A percentile compares a stretch with the other conserved stretches of the same genome.
phyloP scores from a whole-genome alignment of 2,797 vertebrate genomes.

The Pelochelys cantorii region DNA sequence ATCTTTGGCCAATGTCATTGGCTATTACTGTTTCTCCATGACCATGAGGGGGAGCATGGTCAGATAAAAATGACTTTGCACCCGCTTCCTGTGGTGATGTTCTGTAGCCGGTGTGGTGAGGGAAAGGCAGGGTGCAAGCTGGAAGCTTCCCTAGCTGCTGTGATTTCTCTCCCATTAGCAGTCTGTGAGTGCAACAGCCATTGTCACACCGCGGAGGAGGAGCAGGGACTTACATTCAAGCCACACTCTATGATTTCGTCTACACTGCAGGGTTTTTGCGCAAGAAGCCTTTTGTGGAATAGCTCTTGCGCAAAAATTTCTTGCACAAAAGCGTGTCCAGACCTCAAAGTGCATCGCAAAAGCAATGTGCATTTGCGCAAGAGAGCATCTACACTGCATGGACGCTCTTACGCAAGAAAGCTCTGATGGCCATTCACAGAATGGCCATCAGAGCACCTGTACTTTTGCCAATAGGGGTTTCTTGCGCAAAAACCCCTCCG shows the following conservation, averaged over 20 bases:
- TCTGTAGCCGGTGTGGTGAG: background rate
- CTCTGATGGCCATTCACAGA: too few relatives aligned
- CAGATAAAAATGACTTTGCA: background rate
- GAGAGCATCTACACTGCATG: too few relatives aligned
- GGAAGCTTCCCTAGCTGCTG: background rate
- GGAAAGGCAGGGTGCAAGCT: background rate
- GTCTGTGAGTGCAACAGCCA: background rate
- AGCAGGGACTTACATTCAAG: background rate
- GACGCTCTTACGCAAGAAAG: too few relatives aligned
- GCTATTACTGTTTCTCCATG: background rate
- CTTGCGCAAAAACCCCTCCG: too few relatives aligned
- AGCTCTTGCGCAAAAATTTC: too few relatives aligned
- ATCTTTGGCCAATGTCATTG: background rate
- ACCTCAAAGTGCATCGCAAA: too few relatives aligned
- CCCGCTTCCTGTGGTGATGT: background rate
- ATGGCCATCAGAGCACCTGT: too few relatives aligned
- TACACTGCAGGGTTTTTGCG: too few relatives aligned
- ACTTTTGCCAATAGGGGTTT: too few relatives aligned
- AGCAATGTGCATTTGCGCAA: too few relatives aligned
- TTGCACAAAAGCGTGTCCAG: too few relatives aligned
- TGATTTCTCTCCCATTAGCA: background rate
- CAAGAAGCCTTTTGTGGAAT: too few relatives aligned
- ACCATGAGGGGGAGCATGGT: background rate
- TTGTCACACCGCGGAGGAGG: background rate
- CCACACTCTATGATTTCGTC: background rate